These are phyloP conservation scores for Potorous gilbertii DNA, from an alignment of 2,797 vertebrate genomes.

Conservation along the genomic window DNA sequence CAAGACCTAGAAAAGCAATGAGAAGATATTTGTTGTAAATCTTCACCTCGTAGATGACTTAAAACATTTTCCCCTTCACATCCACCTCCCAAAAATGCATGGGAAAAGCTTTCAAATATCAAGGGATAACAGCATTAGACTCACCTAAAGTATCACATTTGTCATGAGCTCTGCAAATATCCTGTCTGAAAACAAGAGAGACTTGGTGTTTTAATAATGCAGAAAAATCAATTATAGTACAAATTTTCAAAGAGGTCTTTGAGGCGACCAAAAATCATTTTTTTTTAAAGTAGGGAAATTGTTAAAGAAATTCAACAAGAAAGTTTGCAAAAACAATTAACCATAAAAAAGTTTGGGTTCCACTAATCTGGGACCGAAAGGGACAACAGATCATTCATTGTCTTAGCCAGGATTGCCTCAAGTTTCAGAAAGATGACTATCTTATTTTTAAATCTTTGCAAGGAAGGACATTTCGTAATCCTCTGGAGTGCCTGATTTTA, in stretches of 20 bases:
- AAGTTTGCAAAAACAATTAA: neutral
- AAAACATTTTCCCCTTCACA: neutral
- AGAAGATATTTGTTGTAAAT: slow-evolving; percentile 2
- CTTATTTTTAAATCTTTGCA: neutral
- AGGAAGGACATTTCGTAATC: neutral
- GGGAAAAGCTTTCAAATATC: neutral
- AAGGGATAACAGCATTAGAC: slow-evolving; percentile 64
- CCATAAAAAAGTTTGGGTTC: neutral
- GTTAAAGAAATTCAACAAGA: neutral
- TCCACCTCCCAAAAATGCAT: neutral
- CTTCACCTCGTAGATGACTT: neutral
- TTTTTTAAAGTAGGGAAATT: neutral
- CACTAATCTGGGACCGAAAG: neutral
- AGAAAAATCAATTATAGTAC: slow-evolving; percentile 50
- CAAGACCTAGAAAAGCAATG: slow-evolving; percentile 89
- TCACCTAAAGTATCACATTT: slow-evolving; percentile 99
- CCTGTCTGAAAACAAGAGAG: slow-evolving; percentile 92
- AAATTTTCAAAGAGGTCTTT: neutral
- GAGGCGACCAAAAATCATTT: neutral
- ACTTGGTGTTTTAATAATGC: slow-evolving; percentile 70
- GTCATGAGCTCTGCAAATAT: slow-evolving; percentile 98
- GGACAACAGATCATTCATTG: neutral
- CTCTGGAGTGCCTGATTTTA: neutral
- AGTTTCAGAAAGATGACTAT: too few relatives aligned
- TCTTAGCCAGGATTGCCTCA: neutral